phyloP scores from a whole-genome alignment of 2,113 vertebrate species.

The Chinchilla lanigera region DNA sequence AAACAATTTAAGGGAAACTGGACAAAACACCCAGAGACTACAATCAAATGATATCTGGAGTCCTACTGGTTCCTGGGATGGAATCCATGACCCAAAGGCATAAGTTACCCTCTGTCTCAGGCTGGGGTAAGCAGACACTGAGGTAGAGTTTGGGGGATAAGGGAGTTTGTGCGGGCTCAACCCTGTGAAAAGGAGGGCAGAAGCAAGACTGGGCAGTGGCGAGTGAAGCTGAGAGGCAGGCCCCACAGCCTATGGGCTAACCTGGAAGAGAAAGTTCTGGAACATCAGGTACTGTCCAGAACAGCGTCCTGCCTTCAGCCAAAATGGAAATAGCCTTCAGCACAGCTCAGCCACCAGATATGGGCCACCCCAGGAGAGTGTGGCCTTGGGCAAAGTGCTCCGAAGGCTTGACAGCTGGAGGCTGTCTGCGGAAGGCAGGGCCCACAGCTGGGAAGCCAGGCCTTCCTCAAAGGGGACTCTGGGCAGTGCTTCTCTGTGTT shows the following conservation, averaged over 20 bases:
- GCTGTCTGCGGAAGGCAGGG: neutral
- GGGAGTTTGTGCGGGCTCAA: neutral
- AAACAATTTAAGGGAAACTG: conserved; percentile 44
- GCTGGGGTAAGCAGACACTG: neutral
- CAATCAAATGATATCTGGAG: conserved; percentile 49
- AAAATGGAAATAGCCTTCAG: neutral
- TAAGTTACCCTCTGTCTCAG: neutral
- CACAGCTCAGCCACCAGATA: neutral
- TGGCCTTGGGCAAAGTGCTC: neutral
- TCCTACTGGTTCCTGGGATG: neutral
- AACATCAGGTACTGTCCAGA: neutral
- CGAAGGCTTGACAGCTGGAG: conserved; percentile 7
- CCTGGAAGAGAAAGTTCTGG: neutral
- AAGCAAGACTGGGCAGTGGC: neutral
- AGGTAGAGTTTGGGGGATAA: neutral
- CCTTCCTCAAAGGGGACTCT: neutral
- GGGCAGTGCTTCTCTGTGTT: neutral
- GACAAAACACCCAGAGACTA: conserved; percentile 20
- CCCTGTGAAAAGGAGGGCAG: neutral
- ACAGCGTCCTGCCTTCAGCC: neutral
- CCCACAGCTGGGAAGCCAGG: neutral
- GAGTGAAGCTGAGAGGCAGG: neutral
- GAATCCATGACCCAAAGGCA: neutral
- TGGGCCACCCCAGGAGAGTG: neutral
- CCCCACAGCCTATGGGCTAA: neutral